Conservation (phyloP, 2,797 vertebrate genomes). For the Sebastes diaconus region DNA sequence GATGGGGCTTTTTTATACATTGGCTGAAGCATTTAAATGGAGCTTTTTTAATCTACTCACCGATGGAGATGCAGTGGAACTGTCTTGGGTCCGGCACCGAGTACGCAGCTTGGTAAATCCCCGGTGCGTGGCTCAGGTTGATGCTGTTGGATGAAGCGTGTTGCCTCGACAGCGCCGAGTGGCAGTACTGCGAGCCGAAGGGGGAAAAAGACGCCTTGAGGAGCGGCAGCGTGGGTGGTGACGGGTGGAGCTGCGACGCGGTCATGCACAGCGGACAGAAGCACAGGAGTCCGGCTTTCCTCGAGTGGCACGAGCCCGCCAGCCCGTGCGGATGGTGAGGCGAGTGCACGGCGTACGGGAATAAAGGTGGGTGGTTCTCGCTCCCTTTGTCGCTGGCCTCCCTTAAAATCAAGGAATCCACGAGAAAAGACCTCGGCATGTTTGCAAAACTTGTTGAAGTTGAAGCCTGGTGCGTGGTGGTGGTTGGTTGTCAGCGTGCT, state of each 20-base stretch:
- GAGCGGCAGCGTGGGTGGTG: conserved; percentile 90
- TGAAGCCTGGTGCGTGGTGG: conserved; percentile 29
- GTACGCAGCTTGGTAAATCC: conserved; percentile 93
- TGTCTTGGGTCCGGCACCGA: conserved; percentile 93
- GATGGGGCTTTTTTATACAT: background rate
- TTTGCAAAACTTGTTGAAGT: conserved; percentile 64
- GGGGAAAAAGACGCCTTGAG: conserved; percentile 94
- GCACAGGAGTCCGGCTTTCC: conserved; percentile 95
- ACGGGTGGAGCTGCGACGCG: conserved; percentile 93
- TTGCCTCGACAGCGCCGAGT: conserved; percentile 89
- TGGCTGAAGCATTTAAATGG: background rate
- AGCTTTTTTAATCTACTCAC: conserved; percentile 80
- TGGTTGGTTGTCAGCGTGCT: conserved; percentile 49
- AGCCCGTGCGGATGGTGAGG: conserved; percentile 92
- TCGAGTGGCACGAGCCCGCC: conserved; percentile 92
- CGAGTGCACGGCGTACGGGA: conserved; percentile 93
- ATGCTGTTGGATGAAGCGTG: conserved; percentile 87
- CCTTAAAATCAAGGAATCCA: conserved; percentile 97
- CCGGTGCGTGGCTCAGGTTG: conserved; percentile 87
- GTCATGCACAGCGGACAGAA: conserved; percentile 96
- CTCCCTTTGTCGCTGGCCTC: conserved; percentile 89
- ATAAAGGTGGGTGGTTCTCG: conserved; percentile 88
- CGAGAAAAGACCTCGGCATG: conserved; percentile 98
- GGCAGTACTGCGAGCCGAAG: conserved; percentile 94
- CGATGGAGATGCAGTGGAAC: conserved; percentile 98